Percentiles rank a stretch among this genome's conserved stretches.
phyloP scores from a whole-genome alignment of 2,113 vertebrate species.

The Limnothrissa miodon region DNA sequence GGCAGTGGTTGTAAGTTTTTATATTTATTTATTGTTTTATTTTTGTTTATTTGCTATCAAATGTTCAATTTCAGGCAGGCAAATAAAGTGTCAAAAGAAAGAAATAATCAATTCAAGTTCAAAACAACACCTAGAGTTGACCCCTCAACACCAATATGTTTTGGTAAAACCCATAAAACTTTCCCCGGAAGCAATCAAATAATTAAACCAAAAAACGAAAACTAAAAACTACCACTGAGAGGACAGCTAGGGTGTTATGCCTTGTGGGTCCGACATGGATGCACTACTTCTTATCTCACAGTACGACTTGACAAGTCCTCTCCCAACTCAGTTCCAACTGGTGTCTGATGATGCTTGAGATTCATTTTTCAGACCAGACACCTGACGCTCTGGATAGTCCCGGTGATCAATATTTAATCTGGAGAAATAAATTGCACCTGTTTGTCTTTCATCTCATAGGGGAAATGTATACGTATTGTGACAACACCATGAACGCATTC shows the following conservation, averaged over 20 bases:
- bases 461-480: conserved; percentile 73
- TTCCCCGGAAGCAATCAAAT: background rate
- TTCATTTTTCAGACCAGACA: conserved; percentile 72
- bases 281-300: background rate
- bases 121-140: background rate
- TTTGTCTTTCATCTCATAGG: conserved; percentile 77
- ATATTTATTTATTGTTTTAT: background rate
- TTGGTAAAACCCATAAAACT: background rate
- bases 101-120: background rate
- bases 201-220: background rate
- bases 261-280: background rate
- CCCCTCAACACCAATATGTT: background rate
- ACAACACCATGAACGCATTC: conserved; percentile 66
- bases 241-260: background rate
- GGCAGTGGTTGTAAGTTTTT: background rate
- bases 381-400: conserved; percentile 65
- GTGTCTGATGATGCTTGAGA: conserved; percentile 57
- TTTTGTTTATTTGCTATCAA: background rate
- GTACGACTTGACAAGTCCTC: conserved; percentile 34
- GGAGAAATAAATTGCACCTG: conserved; percentile 75
- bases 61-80: too few relatives aligned
- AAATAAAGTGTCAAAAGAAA: background rate
- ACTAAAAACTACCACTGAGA: background rate
- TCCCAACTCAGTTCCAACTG: conserved; percentile 25
- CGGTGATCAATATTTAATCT: conserved; percentile 82